A percentile compares a stretch with the other conserved stretches of the same genome.
These are phyloP conservation scores for Bufo bufo DNA, from an alignment of 2,113 vertebrate genomes.

Conservation along the genomic window DNA sequence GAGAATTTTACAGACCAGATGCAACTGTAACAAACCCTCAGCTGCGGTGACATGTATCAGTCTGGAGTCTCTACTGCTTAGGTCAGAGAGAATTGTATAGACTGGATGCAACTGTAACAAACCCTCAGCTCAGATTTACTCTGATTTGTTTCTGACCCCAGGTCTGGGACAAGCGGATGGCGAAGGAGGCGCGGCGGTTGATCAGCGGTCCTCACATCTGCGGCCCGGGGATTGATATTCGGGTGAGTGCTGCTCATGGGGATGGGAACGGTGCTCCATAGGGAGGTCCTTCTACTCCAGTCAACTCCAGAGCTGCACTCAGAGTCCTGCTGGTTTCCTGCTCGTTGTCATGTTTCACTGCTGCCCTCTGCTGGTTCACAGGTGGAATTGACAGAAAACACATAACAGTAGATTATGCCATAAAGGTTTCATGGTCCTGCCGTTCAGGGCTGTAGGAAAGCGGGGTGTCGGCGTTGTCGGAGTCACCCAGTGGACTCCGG, in stretches of 20 bases:
- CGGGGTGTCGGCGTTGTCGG: too few relatives aligned
- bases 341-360: not conserved
- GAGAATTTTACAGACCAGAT: not conserved
- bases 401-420: too few relatives aligned
- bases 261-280: too few relatives aligned
- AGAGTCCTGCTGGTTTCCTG: not conserved
- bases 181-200: conserved; percentile 49
- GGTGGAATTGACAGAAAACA: too few relatives aligned
- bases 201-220: conserved; percentile 64
- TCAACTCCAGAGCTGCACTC: not conserved
- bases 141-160: not conserved
- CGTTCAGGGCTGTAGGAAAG: not conserved
- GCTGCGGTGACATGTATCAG: not conserved
- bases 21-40: not conserved
- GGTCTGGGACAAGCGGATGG: conserved; percentile 63
- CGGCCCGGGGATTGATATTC: conserved; percentile 60
- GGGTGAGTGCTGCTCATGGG: conserved; percentile 51
- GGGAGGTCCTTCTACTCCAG: not conserved
- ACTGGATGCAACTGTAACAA: not conserved
- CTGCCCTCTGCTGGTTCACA: not conserved
- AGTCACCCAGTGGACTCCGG: too few relatives aligned
- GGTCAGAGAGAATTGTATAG: too few relatives aligned
- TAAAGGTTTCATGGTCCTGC: too few relatives aligned
- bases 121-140: not conserved
- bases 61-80: too few relatives aligned